Percentiles rank a stretch among this genome's conserved stretches.
phyloP scores from a whole-genome alignment of 2,888 invertebrate species.

The Leucophora obtusa region DNA sequence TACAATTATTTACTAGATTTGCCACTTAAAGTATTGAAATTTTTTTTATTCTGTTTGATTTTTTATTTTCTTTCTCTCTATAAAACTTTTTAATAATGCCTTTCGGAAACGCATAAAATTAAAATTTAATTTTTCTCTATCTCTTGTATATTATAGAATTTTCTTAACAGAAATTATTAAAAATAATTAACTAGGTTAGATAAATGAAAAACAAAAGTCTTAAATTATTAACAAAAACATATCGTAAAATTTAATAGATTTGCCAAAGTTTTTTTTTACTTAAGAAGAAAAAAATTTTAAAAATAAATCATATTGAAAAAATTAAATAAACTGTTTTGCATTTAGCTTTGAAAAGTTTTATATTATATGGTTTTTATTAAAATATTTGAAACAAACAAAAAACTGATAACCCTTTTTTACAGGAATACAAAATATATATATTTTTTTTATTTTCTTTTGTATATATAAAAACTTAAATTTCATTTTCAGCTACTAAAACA shows the following conservation, averaged over 20 bases:
- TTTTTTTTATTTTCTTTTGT: constrained; percentile 5
- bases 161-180: constrained; percentile 31
- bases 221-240: constrained; percentile 76
- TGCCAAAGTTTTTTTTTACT: constrained; percentile 76
- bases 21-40: too few species aligned
- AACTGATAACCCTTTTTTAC: background rate
- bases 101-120: too few species aligned
- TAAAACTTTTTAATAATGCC: too few species aligned
- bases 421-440: background rate
- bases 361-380: constrained; percentile 9
- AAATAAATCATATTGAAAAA: constrained; percentile 30
- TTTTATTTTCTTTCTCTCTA: too few species aligned
- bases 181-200: constrained; percentile 68
- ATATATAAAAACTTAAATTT: constrained; percentile 3
- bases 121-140: too few species aligned
- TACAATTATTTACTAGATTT: too few species aligned
- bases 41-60: too few species aligned
- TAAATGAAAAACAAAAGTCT: constrained; percentile 71
- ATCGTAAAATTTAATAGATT: constrained; percentile 76
- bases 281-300: constrained; percentile 37
- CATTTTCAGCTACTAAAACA: constrained; percentile 58
- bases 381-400: background rate
- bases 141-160: constrained; percentile 43
- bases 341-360: constrained; percentile 42
- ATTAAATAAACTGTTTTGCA: constrained; percentile 51